Percentiles rank a stretch among this genome's conserved stretches.
phyloP scores from a whole-genome alignment of 2,797 vertebrate genomes.

The Pseudopleuronectes americanus region DNA sequence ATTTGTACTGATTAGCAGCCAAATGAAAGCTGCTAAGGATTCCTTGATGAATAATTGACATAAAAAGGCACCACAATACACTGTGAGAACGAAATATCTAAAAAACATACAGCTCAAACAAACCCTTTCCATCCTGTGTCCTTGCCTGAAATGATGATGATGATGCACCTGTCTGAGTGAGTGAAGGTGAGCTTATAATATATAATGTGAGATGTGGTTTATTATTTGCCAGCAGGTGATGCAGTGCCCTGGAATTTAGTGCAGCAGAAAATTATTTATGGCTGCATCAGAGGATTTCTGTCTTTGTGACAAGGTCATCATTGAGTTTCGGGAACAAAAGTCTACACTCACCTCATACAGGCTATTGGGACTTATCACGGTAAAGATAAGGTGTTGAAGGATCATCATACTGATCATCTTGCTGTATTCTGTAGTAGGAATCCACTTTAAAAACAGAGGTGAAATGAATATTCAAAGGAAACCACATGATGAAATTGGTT shows the following conservation, averaged over 20 bases:
- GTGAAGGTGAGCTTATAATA: slow-evolving; percentile 41
- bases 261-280: slow-evolving; percentile 50
- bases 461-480: background rate
- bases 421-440: background rate
- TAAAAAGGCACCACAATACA: no score
- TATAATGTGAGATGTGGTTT: slow-evolving; percentile 48
- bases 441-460: background rate
- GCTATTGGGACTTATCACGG: background rate
- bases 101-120: slow-evolving; percentile 12
- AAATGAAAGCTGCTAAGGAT: background rate
- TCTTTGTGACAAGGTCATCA: slow-evolving; percentile 52
- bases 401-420: background rate
- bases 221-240: slow-evolving; percentile 53
- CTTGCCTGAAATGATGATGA: slow-evolving; percentile 26
- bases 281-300: slow-evolving; percentile 23
- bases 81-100: background rate
- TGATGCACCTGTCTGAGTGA: slow-evolving; percentile 19
- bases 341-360: background rate
- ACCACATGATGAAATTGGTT: background rate
- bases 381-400: background rate
- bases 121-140: slow-evolving; percentile 6
- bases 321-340: slow-evolving; percentile 26
- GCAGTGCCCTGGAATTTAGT: slow-evolving; percentile 36
- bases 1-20: background rate
- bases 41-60: slow-evolving; percentile 20